phyloP scores from a whole-genome alignment of 2,797 vertebrate genomes.

The Lindbergichthys nudifrons region DNA sequence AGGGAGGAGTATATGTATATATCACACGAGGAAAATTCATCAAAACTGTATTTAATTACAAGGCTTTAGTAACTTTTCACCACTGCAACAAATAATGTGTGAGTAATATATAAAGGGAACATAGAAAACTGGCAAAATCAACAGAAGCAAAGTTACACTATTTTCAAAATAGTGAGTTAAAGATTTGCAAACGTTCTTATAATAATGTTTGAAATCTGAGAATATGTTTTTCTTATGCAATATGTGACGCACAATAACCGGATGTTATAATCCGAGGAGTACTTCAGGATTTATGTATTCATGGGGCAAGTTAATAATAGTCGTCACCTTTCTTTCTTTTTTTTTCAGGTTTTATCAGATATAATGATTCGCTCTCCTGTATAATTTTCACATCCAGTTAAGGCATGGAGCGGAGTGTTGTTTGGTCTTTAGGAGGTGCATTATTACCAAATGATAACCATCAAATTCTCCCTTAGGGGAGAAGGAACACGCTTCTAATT shows the following conservation, averaged over 20 bases:
- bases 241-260: conserved; percentile 30
- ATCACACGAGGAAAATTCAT: not conserved
- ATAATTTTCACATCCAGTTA: conserved; percentile 76
- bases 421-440: conserved; percentile 81
- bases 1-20: not conserved
- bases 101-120: not conserved
- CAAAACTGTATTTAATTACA: not conserved
- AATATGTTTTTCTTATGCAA: conserved; percentile 35
- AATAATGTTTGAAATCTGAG: conserved; percentile 20
- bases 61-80: not conserved
- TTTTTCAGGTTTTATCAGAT: conserved; percentile 48
- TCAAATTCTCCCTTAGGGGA: conserved; percentile 69
- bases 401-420: conserved; percentile 67
- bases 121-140: conserved; percentile 4
- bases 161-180: conserved; percentile 1
- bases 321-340: conserved; percentile 32
- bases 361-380: conserved; percentile 70
- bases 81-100: not conserved
- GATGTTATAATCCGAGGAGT: conserved; percentile 6
- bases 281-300: conserved; percentile 49
- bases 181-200: conserved; percentile 30
- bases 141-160: not conserved
- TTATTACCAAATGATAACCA: conserved; percentile 81
- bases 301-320: conserved; percentile 58
- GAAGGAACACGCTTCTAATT: conserved; percentile 75